Base-by-base conservation (phyloP, 2,797 vertebrate species). In the Danio albolineatus region DNA sequence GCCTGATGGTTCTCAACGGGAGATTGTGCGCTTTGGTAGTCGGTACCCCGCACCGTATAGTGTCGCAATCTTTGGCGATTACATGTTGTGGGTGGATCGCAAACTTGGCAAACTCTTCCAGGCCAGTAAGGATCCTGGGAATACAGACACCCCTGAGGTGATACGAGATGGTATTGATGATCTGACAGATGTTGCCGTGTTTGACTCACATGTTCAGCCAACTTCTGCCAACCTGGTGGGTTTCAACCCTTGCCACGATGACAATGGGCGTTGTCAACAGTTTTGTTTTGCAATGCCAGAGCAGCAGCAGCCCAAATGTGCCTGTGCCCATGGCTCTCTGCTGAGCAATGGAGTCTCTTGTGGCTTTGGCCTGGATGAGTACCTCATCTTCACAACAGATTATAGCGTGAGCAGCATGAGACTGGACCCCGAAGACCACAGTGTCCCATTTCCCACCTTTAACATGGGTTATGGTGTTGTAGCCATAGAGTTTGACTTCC, bases 11-110 rank as follows among this genome's bases (percentile, higher is more conserved):
- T 92, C 92, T 39, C 92, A 95, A 64, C 90, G 94, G 62, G 90
- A 96, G 91, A 94, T 97, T 49, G 87, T 98, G 49, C 94, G 95
- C 8, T 96, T 94, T 0, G 97, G 97, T 12, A 97, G 94, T 84
- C 94, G 95, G 7, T 96, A 95, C 85, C 97, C 97, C 2, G 94
- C 96, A 73, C 97, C 97, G 0, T 93, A 91, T 75, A 95, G 96
- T 62, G 90, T 98, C 86, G 93, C 95, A 21, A 81, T 98, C 83
- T 96, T 97, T 65, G 95, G 92, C 79, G 92, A 95, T 90, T 90
- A 92, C 73, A 96, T 98, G 89, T 92, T 98, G 85, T 98, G 97
- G 97, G 96, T 97, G 60, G 97, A 98, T 87, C 91, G 93, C 70
- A 97, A 95, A 84, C 92, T 98, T 77, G 95, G 94, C 77, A 98